Base-by-base conservation (phyloP, 2,888 invertebrate species). In the Synanthedon vespiformis region DNA sequence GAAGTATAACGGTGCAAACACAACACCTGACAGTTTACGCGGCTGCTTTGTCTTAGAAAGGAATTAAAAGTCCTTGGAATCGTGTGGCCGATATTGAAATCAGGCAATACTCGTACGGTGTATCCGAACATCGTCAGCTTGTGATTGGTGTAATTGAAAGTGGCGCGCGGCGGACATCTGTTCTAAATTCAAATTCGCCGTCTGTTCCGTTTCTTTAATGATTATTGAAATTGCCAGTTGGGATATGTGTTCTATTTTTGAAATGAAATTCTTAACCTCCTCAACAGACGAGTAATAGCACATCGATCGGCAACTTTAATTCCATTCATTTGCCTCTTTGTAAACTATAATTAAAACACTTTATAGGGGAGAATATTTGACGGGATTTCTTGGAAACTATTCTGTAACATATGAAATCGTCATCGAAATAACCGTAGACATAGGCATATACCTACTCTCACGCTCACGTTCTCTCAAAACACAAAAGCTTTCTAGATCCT, bases 161-260 rank as follows among this genome's bases (percentile, higher is more conserved):
- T 67, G 68, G 70, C 64, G 64, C 63, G 59, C 34, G 60, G 57
- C 72, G 66, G 68, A 74, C 70, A 73, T 72, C 73, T 75, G 74
- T 71, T 72, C 69, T 61, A 64, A 70, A 71, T 70, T 68, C 67
- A 64, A 72, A 73, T 70, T 67, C 70, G 67, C 71, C 69, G 66
- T 65, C 70, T 70, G 72, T 70, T 67, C 73, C 65, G 64, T 67
- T 71, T 72, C 77, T 76, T 73, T 80, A 83, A 82, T 81, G 81
- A 80, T 82, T 80, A 82, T 83, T 81, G 82, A 80, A 80, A 80
- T 78, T 74, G 77, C 76, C 80, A 73, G 74, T 74, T 68, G 68
- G 63, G 57, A 58, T 63, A 63, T 64, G 67, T 64, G 72, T 67
- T 77, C 83, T 83, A 83, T 80, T 80, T 81, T 74, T 69, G 78